Conservation (phyloP, 2,113 vertebrate species). For the Nesogale talazaci region DNA sequence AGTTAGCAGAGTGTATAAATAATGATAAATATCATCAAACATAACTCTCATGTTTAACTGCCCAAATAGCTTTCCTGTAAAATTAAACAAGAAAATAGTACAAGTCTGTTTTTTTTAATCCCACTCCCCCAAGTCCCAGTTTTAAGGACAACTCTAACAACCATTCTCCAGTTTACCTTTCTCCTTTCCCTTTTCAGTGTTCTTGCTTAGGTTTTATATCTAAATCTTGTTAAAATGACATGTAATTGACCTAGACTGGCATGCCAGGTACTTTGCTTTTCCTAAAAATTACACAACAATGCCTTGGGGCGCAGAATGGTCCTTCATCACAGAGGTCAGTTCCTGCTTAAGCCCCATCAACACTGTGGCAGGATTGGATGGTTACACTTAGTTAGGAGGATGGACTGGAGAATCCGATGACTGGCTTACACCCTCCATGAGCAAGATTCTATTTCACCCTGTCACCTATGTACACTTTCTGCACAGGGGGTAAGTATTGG, state of each 20-base stretch:
- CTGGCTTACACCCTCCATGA: background rate
- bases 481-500: too few species aligned
- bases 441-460: too few species aligned
- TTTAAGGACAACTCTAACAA: background rate
- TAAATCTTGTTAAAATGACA: constrained; percentile 5
- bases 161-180: background rate
- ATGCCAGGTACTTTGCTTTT: background rate
- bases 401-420: too few species aligned
- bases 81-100: background rate
- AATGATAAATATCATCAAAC: background rate
- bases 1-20: background rate
- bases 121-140: background rate
- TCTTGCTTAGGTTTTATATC: constrained; percentile 21
- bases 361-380: background rate
- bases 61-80: constrained; percentile 8
- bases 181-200: background rate
- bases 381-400: background rate
- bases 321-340: too few species aligned
- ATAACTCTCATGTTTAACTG: background rate
- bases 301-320: background rate
- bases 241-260: background rate
- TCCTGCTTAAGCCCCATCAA: background rate
- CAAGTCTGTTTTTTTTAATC: too few species aligned
- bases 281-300: background rate
- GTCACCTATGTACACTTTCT: too few species aligned